Base-by-base conservation (phyloP, 1,140 invertebrate genomes). In the Laodelphax striatellus region DNA sequence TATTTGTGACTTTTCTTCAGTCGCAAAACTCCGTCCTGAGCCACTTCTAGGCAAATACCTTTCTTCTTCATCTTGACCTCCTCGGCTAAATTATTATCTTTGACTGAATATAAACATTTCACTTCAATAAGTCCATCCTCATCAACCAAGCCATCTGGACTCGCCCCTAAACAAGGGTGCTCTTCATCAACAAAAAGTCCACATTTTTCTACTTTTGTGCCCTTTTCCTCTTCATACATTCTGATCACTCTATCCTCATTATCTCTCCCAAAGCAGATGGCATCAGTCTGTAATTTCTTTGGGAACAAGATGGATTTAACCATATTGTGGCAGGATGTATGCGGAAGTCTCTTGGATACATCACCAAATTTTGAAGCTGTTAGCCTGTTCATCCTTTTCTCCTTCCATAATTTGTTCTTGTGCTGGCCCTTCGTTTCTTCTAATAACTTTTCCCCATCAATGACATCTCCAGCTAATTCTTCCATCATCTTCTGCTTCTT, bases 141-240 rank as follows among this genome's bases (percentile, higher is more conserved):
- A 22, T 5, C 16, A 5, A 55, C 16, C 53, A 55, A n/a, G 5
- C 53, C 53, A 31, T 55, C 53, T 24, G 19, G 16, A 55, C 22
- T 38, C 8, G 34, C 34, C 21, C 16, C 53, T 19, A 22, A 55
- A 28, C 13, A 55, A 54, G 14, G 52, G 52, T 31, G 13, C 16
- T 31, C 8, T 55, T 55, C 53, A 31, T 13, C 5, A 24, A 55
- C 53, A 55, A 55, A 55, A 55, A 55, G 21, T 9, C 53, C 53
- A 55, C 53, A 55, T n/a, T 21, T 21, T 8, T 55, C 11, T 6
- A 55, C 53, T 13, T 21, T 31, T 9, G 9, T 10, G 1, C 14
- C 19, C 14, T 13, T 28, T 28, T 24, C 24, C 14, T 55, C 14
- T 14, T 22, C 24, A 19, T 55, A 55, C 14, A 24, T 5, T 17